Conservation (phyloP, 1,140 invertebrate species). For the Heliconius nattereri region DNA sequence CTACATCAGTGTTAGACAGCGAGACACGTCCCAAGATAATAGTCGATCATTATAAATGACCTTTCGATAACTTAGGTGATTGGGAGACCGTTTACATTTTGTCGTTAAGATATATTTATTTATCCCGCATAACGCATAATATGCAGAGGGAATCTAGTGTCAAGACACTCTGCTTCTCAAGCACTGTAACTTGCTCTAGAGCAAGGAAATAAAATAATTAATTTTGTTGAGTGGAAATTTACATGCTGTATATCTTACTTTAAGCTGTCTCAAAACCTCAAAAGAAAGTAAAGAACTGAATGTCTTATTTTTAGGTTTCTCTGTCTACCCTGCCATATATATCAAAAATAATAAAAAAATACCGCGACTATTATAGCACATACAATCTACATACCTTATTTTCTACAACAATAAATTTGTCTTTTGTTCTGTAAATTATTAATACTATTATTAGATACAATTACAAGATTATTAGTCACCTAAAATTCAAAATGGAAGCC, state of each 20-base stretch:
- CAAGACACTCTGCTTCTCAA: background rate
- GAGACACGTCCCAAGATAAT: constrained; percentile 20
- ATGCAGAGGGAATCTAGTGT: background rate
- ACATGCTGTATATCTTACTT: too few species aligned
- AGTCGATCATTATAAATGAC: constrained; percentile 29
- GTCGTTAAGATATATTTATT: constrained; percentile 8
- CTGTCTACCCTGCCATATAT: too few species aligned
- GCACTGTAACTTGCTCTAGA: too few species aligned
- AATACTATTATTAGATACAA: background rate
- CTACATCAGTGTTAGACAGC: constrained; percentile 26
- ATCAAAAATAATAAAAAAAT: too few species aligned
- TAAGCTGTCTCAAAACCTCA: too few species aligned
- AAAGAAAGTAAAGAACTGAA: too few species aligned
- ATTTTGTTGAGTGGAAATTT: too few species aligned
- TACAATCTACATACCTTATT: background rate
- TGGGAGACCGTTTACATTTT: constrained; percentile 22
- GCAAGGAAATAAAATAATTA: too few species aligned
- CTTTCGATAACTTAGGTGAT: constrained; percentile 21
- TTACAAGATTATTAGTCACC: background rate
- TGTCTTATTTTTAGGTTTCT: too few species aligned
- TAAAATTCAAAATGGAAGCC: background rate
- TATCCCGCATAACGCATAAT: background rate
- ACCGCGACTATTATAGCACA: too few species aligned
- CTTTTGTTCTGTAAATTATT: background rate
- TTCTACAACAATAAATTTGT: background rate